Conservation (phyloP, 2,113 vertebrate species). For the Dinomys branickii region DNA sequence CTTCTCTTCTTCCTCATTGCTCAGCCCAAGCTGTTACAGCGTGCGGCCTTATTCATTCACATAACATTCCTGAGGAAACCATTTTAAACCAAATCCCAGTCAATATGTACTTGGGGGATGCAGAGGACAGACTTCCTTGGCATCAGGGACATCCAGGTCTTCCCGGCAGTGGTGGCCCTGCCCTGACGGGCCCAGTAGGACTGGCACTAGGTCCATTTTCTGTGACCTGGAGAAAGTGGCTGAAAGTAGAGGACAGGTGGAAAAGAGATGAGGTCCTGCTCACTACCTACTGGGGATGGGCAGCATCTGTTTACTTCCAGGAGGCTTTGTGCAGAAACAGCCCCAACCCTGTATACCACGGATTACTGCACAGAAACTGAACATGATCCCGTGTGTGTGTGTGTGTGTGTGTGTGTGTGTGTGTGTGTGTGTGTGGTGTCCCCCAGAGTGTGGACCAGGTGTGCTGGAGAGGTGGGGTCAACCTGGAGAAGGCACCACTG, state of each 20-base stretch:
- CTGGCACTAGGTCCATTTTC: fast-evolving
- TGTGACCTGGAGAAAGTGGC: not conserved
- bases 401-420: fast-evolving
- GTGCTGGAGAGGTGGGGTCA: too few relatives aligned
- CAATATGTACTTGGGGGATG: fast-evolving
- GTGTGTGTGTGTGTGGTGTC: fast-evolving
- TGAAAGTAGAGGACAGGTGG: not conserved
- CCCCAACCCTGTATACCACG: fast-evolving
- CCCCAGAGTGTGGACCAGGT: fast-evolving
- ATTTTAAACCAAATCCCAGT: fast-evolving
- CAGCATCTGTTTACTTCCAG: not conserved
- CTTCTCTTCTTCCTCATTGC: not conserved
- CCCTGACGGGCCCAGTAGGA: fast-evolving
- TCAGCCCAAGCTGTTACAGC: too few relatives aligned
- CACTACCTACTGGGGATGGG: not conserved
- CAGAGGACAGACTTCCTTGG: not conserved
- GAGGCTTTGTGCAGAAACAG: not conserved
- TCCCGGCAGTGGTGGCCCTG: fast-evolving
- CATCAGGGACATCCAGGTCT: fast-evolving
- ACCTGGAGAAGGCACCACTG: fast-evolving
- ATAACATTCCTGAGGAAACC: not conserved
- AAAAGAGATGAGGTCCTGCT: fast-evolving
- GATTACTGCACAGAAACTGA: fast-evolving
- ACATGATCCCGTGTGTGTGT: fast-evolving
- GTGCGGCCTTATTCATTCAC: not conserved